Base-by-base conservation (phyloP, 2,888 invertebrate genomes). In the Ochropacha duplaris region DNA sequence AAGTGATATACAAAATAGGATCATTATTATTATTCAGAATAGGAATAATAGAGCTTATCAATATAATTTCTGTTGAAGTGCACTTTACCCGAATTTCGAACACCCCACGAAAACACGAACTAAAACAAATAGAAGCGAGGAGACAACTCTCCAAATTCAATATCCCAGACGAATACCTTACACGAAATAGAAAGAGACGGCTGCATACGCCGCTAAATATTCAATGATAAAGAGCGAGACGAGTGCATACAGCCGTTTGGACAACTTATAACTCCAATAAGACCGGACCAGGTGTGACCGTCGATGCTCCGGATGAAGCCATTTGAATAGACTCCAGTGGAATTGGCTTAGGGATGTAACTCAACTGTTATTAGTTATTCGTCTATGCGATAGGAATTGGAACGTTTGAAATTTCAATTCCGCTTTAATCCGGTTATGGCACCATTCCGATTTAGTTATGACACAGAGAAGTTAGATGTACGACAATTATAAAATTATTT, bases 251-350 rank as follows among this genome's bases (percentile, higher is more conserved):
- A 78, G 76, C 83, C 87, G 86, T 90, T 89, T 86, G 89, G 86
- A 83, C 84, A 92, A 92, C 88, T 92, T 92, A 92, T 90, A 92
- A 90, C 88, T 87, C 86, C 91, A 92, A 92, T 92, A 92, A 90
- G 83, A 81, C 71, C 71, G 83, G 83, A 72, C 83, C 92, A 92
- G 92, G 91, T 92, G 92, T 81, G 87, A 81, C 84, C 84, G 80
- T 73, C 79, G 81, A 71, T 78, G 81, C 69, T 69, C 66, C 68
- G 79, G 78, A 86, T 86, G 79, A 76, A 86, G 82, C 77, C 80
- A 92, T 92, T 90, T 91, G 88, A 88, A 88, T 87, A 79, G 72
- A 49, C 55, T 44, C 55, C 44, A 31, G 19, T 28, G 62, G 62
- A 68, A 74, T 74, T 76, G 69, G 71, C 65, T 71, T 61, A 56